Percentiles rank a stretch among this genome's conserved stretches.
Evolutionary conservation across 2,797 vertebrate species (phyloP).

Genomic region (Lycodopsis pacificus): DNA sequence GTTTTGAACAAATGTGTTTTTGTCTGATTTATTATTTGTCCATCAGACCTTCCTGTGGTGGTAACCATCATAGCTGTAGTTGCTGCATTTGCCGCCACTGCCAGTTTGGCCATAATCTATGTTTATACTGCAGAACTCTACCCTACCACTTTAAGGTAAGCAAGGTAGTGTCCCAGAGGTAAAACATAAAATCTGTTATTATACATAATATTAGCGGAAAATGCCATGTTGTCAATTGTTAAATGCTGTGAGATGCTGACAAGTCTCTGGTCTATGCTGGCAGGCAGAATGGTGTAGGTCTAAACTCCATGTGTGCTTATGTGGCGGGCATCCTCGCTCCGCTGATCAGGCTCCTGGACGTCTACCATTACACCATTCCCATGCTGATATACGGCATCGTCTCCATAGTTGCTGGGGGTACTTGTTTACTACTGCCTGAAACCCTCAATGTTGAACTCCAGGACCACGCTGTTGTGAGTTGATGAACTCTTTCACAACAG

Average conservation of each 20-base stretch:
- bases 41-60: slow-evolving; percentile 81
- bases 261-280: background rate
- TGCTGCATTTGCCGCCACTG: slow-evolving; percentile 79
- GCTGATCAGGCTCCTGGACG: slow-evolving; percentile 83
- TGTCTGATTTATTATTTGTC: slow-evolving; percentile 19
- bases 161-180: slow-evolving; percentile 59
- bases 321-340: slow-evolving; percentile 88
- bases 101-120: slow-evolving; percentile 84
- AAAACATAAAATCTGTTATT: background rate
- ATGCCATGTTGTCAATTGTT: background rate
- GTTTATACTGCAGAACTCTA: slow-evolving; percentile 90
- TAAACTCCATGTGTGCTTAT: slow-evolving; percentile 85
- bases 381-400: slow-evolving; percentile 85
- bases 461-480: slow-evolving; percentile 79
- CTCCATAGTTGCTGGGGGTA: slow-evolving; percentile 74
- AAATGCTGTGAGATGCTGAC: background rate
- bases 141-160: slow-evolving; percentile 89
- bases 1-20: background rate
- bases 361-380: slow-evolving; percentile 83
- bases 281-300: slow-evolving; percentile 89
- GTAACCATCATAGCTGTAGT: slow-evolving; percentile 84
- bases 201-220: background rate
- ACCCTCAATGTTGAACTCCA: slow-evolving; percentile 82
- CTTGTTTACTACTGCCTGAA: slow-evolving; percentile 89
- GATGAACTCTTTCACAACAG: background rate